Evolutionary conservation across 2,888 invertebrate species (phyloP), one percentile per base, ranked within the genome.

Genomic region (Drosophila greeni): DNA sequence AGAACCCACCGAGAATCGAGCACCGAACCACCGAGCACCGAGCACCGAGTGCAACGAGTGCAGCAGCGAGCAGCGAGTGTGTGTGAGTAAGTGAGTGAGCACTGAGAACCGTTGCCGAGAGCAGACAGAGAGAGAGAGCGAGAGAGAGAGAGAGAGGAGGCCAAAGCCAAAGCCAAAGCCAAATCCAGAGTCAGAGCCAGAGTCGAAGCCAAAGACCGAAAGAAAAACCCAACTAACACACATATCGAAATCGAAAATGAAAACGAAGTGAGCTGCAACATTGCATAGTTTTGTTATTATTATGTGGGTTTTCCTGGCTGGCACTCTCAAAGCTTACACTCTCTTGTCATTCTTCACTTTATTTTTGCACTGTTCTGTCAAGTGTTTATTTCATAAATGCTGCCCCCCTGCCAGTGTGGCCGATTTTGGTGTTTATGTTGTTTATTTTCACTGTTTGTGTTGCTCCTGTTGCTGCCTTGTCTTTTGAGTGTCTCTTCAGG

Each of bases 281-380:
- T 43, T 4, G 12, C 43, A 14, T 14, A 14, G 37, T 16, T 14
- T n/a, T n/a, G n/a, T 36, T 37, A n/a, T 51, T 39, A 47, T 33
- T 62, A 37, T 62, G 67, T 57, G 66, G 66, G 51, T 66, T 66
- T 66, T 66, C 66, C 66, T 66, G 57, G 47, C 64, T 8, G 47
- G 47, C 40, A 29, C 55, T 51, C 34, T 20, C 18, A 56, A 51
- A 56, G 55, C 52, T 56, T 51, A 8, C 55, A 11, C 45, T 31
- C 55, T 14, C 45, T 31, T 31, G 7, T 29, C 9, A 45, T 31
- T 29, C 45, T 14, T 20, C 20, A 5, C 5, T 20, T 31, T 47
- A 18, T 47, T 47, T 45, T 47, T 20, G 18, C 45, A 31, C 5
- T 47, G 18, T 47, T 47, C 18, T 31, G 45, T 31, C 45, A 47